A percentile compares a stretch with the other conserved stretches of the same genome.
Evolutionary conservation across 2,113 vertebrate genomes (phyloP).

Genomic region (Speoplatyrhinus poulsoni): DNA sequence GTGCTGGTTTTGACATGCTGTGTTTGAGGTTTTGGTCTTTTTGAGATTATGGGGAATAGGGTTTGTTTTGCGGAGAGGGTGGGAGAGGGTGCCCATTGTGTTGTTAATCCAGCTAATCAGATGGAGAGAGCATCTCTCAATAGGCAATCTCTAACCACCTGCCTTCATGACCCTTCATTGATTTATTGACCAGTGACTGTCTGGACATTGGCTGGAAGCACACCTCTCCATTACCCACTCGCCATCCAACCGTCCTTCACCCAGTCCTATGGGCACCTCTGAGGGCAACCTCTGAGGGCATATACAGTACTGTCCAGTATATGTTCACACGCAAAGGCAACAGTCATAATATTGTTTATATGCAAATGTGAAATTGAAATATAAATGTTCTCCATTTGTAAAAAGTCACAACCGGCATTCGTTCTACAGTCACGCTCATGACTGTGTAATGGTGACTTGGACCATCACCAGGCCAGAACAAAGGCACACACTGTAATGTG

Average conservation of each 20-base stretch:
- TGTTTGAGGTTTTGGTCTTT: too few relatives aligned
- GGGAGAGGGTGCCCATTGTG: constrained; percentile 12
- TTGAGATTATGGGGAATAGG: not conserved
- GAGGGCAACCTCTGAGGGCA: not conserved
- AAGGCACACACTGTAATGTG: constrained; percentile 25
- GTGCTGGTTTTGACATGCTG: too few relatives aligned
- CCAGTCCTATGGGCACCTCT: not conserved
- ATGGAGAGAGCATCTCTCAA: constrained; percentile 50
- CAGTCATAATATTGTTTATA: too few relatives aligned
- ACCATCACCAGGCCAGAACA: constrained; percentile 11
- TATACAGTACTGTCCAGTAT: too few relatives aligned
- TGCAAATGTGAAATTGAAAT: too few relatives aligned
- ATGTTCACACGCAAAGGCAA: too few relatives aligned
- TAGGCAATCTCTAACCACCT: constrained; percentile 48
- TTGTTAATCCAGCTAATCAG: constrained; percentile 35
- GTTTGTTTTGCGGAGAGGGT: not conserved
- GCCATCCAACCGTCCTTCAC: not conserved
- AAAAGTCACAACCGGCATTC: not conserved
- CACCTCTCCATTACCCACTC: constrained; percentile 1
- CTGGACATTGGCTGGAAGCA: constrained; percentile 46
- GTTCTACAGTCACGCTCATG: not conserved
- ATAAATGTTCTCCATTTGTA: too few relatives aligned
- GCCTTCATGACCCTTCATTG: constrained; percentile 60
- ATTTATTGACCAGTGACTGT: constrained; percentile 63
- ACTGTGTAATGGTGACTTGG: not conserved